phyloP scores from a whole-genome alignment of 1,140 invertebrate species.

The Drosophila parvula region DNA sequence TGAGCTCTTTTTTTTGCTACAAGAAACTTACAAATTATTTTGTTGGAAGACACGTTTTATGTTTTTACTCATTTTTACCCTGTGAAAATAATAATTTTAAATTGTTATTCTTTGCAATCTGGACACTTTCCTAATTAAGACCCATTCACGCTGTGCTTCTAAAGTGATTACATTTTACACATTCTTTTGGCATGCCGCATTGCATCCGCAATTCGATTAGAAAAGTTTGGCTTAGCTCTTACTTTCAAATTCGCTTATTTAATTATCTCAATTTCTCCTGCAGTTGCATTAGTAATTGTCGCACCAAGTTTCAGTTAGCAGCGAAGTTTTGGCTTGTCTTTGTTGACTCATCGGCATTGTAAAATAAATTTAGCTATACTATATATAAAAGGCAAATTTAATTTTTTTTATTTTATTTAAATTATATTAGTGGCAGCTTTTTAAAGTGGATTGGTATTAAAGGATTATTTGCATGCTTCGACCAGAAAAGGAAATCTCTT shows the following conservation, averaged over 20 bases:
- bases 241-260: too few relatives aligned
- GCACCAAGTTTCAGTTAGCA: neutral
- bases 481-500: neutral
- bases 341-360: neutral
- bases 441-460: neutral
- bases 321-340: neutral
- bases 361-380: neutral
- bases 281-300: conserved; percentile 9
- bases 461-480: neutral
- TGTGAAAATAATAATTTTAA: neutral
- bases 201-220: conserved; percentile 20
- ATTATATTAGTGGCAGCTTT: too few relatives aligned
- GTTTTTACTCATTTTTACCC: neutral
- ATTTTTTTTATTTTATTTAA: too few relatives aligned
- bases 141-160: neutral
- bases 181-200: conserved; percentile 15
- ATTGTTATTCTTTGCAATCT: conserved; percentile 8
- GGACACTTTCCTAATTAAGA: conserved; percentile 9
- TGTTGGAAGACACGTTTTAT: neutral
- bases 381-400: too few relatives aligned
- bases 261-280: conserved; percentile 32
- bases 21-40: conserved; percentile 7
- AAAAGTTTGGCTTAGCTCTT: conserved; percentile 16
- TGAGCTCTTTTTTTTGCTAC: neutral
- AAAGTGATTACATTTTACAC: conserved; percentile 10